Percentiles rank a stretch among this genome's conserved stretches.
These are phyloP conservation scores for Geopemphigus sp. DNA, from an alignment of 1,140 invertebrate genomes.

Conservation along the genomic window DNA sequence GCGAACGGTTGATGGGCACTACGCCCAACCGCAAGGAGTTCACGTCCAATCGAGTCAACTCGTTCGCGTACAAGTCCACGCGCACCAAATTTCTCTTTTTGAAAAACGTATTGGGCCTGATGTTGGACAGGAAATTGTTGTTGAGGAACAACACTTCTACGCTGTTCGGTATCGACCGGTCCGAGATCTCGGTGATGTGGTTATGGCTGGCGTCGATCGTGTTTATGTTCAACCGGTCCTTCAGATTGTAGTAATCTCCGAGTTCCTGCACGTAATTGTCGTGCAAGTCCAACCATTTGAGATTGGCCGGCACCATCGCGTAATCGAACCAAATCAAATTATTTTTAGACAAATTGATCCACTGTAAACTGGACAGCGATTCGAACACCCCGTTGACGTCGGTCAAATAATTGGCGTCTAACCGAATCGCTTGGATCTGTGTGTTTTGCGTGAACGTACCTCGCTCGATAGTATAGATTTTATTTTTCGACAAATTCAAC, in stretches of 20 bases:
- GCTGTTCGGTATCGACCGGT: conserved; percentile 82
- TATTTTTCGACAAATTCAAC: conserved; percentile 82
- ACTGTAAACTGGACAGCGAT: conserved; percentile 73
- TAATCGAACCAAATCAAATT: conserved; percentile 89
- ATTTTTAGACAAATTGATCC: conserved; percentile 88
- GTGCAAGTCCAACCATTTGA: conserved; percentile 88
- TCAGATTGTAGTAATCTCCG: conserved; percentile 80
- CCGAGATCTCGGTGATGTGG: conserved; percentile 73
- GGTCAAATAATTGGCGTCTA: conserved; percentile 81
- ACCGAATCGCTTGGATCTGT: conserved; percentile 75
- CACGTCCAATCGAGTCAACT: conserved; percentile 75
- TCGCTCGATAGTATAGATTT: conserved; percentile 76
- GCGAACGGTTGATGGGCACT: conserved; percentile 65
- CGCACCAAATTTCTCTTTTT: conserved; percentile 79
- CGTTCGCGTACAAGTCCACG: conserved; percentile 86
- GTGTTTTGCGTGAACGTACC: conserved; percentile 77
- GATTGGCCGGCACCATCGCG: conserved; percentile 78
- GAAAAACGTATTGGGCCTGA: conserved; percentile 79
- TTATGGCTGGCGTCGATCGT: conserved; percentile 86
- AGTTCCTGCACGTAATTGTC: conserved; percentile 82
- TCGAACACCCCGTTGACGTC: conserved; percentile 85
- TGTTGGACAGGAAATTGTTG: conserved; percentile 78
- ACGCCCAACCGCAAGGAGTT: conserved; percentile 73
- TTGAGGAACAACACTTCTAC: conserved; percentile 85
- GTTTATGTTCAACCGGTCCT: conserved; percentile 70